Conservation (phyloP, 2,888 invertebrate species). For the Sminthurides aquaticus region DNA sequence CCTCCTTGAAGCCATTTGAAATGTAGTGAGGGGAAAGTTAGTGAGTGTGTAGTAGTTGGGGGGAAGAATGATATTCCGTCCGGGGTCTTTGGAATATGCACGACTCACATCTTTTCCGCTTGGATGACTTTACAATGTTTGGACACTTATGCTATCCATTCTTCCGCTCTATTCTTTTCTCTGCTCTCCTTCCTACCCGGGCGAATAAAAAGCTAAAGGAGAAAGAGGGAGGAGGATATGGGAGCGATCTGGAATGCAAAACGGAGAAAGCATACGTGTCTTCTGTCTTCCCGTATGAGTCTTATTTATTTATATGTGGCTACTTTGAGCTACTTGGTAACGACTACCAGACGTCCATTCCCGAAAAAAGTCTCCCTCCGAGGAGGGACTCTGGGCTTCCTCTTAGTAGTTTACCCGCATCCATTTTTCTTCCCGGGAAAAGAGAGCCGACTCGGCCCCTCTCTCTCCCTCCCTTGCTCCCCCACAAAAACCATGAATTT, state of each 20-base stretch:
- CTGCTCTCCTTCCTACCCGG: neutral
- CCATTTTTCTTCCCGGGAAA: neutral
- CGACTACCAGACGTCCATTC: neutral
- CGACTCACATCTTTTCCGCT: slow-evolving; percentile 23
- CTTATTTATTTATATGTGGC: slow-evolving; percentile 25
- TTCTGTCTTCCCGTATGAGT: slow-evolving; percentile 4
- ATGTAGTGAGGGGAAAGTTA: neutral
- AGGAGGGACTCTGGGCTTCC: no score
- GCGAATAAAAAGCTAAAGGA: neutral
- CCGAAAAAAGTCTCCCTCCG: no score
- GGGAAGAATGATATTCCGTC: no score
- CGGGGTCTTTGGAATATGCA: no score
- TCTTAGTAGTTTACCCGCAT: no score
- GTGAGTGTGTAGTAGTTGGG: no score
- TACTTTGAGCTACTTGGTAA: slow-evolving; percentile 17
- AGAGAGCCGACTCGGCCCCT: no score
- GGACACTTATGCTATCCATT: slow-evolving; percentile 28
- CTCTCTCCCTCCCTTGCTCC: neutral
- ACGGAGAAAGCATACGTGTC: neutral
- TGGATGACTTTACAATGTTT: slow-evolving; percentile 24
- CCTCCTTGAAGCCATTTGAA: slow-evolving; percentile 21
- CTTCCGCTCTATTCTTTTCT: slow-evolving; percentile 9
- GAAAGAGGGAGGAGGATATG: neutral
- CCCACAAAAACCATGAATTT: neutral
- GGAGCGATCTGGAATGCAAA: neutral